Percentiles rank a stretch among this genome's conserved stretches.
Conservation (phyloP, 2,113 vertebrate species). For the Rallus limicola region DNA sequence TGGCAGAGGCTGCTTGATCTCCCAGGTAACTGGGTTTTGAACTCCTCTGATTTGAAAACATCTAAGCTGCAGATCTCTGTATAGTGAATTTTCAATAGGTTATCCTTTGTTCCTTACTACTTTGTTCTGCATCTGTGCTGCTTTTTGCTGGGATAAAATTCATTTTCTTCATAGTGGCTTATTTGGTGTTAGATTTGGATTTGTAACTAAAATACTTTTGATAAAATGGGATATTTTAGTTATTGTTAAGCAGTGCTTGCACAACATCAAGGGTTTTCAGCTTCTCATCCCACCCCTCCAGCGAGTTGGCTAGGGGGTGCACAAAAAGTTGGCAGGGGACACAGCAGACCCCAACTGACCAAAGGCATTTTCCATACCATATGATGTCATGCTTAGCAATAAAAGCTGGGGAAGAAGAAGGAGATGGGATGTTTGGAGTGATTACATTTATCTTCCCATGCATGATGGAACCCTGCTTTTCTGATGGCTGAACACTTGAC, state of each 20-base stretch:
- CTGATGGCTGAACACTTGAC: neutral
- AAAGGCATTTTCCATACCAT: no score
- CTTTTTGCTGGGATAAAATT: neutral
- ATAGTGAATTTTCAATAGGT: neutral
- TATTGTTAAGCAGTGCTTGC: neutral
- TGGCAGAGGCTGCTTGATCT: neutral
- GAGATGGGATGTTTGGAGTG: no score
- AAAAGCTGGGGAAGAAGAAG: no score
- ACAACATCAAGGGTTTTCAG: neutral
- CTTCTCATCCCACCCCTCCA: rapidly evolving
- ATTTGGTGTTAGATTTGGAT: neutral
- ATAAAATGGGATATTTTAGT: neutral
- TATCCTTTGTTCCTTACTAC: neutral
- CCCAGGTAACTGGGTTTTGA: neutral
- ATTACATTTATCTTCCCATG: neutral
- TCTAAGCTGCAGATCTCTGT: neutral
- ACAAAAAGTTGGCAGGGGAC: neutral
- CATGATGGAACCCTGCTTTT: rapidly evolving
- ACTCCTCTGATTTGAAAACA: neutral
- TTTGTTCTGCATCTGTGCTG: neutral
- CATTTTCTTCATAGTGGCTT: neutral
- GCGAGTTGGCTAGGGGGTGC: neutral
- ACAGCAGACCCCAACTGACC: no score
- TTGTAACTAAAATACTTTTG: neutral
- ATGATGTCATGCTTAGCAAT: no score